These are phyloP conservation scores for Parascotia fuliginaria DNA, from an alignment of 2,888 invertebrate species.

Conservation along the genomic window DNA sequence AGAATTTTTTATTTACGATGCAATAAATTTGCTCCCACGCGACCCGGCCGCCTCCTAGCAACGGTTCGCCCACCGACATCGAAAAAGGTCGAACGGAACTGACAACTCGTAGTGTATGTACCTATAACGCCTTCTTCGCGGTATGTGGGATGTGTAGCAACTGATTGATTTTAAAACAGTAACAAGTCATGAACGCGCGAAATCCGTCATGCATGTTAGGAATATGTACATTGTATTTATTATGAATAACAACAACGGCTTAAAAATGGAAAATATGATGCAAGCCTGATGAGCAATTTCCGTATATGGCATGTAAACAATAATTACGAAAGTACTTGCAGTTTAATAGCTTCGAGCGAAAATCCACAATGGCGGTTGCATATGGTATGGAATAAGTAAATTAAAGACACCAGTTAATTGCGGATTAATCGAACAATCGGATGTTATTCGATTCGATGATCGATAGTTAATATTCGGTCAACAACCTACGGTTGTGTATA, in stretches of 20 bases:
- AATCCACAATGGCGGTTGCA: constrained; percentile 47
- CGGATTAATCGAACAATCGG: constrained; percentile 54
- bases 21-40: constrained; percentile 66
- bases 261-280: constrained; percentile 48
- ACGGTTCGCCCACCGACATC: constrained; percentile 48
- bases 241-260: constrained; percentile 34
- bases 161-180: constrained; percentile 26
- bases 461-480: constrained; percentile 43
- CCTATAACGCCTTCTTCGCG: constrained; percentile 24
- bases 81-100: constrained; percentile 59
- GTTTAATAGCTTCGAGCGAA: constrained; percentile 45
- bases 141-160: constrained; percentile 34
- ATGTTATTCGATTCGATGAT: constrained; percentile 45
- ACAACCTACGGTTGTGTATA: constrained; percentile 9
- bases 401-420: constrained; percentile 53
- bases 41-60: constrained; percentile 51
- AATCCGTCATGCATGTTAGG: constrained; percentile 10
- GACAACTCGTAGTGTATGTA: constrained; percentile 31
- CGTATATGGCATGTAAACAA: constrained; percentile 59
- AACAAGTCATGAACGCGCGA: constrained; percentile 19
- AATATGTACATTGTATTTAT: constrained; percentile 26
- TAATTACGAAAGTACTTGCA: constrained; percentile 53
- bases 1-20: constrained; percentile 63
- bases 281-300: constrained; percentile 53
- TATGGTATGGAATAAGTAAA: constrained; percentile 47